Evolutionary conservation across 2,113 vertebrate genomes (phyloP).

Genomic region (Haemorhous mexicanus): DNA sequence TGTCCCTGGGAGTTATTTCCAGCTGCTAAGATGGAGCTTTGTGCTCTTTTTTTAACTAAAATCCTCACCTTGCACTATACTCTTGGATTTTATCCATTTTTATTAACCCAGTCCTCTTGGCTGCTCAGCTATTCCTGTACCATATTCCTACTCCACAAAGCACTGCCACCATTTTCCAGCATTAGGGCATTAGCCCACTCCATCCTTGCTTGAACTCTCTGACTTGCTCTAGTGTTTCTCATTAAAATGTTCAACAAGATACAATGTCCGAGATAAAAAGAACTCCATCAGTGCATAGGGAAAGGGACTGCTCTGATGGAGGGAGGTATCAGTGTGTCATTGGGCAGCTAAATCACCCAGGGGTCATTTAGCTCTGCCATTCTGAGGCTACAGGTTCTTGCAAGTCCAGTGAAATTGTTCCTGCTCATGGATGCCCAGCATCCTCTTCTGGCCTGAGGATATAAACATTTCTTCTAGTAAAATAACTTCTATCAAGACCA

Average conservation of each 20-base stretch:
- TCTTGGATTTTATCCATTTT: neutral
- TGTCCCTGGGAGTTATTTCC: neutral
- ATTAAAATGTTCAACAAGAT: neutral
- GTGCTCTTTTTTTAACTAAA: neutral
- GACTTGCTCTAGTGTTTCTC: neutral
- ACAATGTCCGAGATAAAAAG: neutral
- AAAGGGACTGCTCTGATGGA: neutral
- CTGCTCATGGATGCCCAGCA: neutral
- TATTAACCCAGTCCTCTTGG: neutral
- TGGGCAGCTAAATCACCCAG: neutral
- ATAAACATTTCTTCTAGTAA: neutral
- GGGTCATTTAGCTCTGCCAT: neutral
- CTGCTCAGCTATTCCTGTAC: neutral
- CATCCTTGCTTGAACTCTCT: neutral
- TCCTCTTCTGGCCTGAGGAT: neutral
- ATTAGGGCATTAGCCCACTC: neutral
- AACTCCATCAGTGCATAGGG: neutral
- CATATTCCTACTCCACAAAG: neutral
- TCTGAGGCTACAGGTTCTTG: neutral
- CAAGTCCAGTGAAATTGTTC: neutral
- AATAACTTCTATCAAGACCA: neutral
- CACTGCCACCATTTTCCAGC: neutral
- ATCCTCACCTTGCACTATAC: neutral
- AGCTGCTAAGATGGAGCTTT: neutral
- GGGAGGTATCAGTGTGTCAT: neutral